These are phyloP conservation scores for Cephus nigrinus DNA, from an alignment of 2,888 invertebrate genomes.

Conservation along the genomic window DNA sequence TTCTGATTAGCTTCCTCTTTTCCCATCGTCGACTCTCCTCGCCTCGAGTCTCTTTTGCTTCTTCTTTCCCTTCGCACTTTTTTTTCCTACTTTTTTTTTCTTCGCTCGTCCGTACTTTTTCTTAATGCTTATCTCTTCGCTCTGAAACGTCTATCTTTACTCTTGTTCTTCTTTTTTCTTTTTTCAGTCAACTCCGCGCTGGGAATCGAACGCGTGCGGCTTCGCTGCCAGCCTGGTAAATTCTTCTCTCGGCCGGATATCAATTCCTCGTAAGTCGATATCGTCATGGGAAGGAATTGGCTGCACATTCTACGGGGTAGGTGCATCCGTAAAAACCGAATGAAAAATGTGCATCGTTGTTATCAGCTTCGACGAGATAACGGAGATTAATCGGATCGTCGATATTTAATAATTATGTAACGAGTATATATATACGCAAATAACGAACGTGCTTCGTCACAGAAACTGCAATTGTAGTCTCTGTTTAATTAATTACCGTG, in stretches of 20 bases:
- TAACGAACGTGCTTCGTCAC: too few relatives aligned
- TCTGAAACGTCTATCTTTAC: neutral
- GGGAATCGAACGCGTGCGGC: neutral
- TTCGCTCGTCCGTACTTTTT: neutral
- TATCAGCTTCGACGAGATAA: neutral
- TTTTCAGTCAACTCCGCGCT: neutral
- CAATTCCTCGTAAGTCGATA: neutral
- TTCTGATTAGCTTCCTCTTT: conserved; percentile 66
- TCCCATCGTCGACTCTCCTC: conserved; percentile 27
- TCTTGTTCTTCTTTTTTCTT: neutral
- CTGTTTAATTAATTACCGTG: neutral
- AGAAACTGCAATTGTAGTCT: too few relatives aligned
- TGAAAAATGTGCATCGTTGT: neutral
- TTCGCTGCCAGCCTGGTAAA: neutral
- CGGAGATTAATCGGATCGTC: too few relatives aligned
- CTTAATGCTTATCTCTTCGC: neutral
- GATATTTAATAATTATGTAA: too few relatives aligned
- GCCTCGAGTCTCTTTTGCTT: conserved; percentile 5
- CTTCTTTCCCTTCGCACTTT: conserved; percentile 12
- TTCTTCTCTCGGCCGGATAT: neutral
- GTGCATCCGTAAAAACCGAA: neutral
- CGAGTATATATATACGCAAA: too few relatives aligned
- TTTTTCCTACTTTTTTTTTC: neutral
- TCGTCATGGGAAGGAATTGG: neutral
- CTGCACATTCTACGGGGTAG: neutral